phyloP scores from a whole-genome alignment of 2,797 vertebrate species.

The Squalus acanthias region DNA sequence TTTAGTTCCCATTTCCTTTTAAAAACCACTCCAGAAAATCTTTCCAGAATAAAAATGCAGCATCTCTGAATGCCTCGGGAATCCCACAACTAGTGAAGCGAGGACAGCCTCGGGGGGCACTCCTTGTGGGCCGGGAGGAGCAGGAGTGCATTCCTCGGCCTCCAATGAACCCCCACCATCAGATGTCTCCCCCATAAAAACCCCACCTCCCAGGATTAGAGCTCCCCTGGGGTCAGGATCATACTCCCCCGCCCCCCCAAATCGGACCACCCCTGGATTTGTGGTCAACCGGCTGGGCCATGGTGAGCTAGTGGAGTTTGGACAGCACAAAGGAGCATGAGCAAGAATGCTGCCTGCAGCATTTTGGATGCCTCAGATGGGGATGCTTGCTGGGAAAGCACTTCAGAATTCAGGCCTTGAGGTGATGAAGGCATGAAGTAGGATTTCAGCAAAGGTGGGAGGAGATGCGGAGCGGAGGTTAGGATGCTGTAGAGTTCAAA shows the following conservation, averaged over 20 bases:
- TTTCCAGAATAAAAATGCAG: not conserved
- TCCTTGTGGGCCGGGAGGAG: too few species aligned
- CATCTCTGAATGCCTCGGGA: not conserved
- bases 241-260: too few species aligned
- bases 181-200: too few species aligned
- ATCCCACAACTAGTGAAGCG: too few species aligned
- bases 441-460: not conserved
- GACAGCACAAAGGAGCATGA: not conserved
- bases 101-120: too few species aligned
- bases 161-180: too few species aligned
- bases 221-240: too few species aligned
- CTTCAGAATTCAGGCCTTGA: not conserved
- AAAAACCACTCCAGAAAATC: not conserved
- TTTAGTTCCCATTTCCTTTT: not conserved
- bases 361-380: not conserved
- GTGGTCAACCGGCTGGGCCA: not conserved
- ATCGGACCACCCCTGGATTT: not conserved
- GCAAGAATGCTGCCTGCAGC: not conserved
- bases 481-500: not conserved
- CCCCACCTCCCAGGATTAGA: too few species aligned
- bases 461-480: not conserved
- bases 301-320: not conserved
- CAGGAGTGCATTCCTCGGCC: too few species aligned
- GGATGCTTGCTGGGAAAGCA: not conserved
- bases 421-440: not conserved